Evolutionary conservation across 2,113 vertebrate species (phyloP).

Genomic region (Neofelis nebulosa): DNA sequence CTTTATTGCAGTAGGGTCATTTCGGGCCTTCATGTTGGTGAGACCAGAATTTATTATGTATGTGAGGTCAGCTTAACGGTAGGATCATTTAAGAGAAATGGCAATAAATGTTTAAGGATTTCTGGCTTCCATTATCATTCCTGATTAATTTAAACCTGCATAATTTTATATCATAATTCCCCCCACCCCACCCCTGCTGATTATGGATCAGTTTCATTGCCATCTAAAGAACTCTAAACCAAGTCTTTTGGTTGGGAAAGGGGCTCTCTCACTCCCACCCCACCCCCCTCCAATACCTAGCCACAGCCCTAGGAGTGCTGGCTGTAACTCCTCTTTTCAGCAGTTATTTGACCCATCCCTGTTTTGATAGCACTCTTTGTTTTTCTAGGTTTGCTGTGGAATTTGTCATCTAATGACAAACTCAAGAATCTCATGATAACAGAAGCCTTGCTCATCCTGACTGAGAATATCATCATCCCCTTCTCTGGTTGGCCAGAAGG

Average conservation of each 20-base stretch:
- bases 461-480: slow-evolving; percentile 90
- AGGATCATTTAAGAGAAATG: slow-evolving; percentile 8
- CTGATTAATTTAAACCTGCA: not conserved
- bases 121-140: not conserved
- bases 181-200: too few species aligned
- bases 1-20: not conserved
- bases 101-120: not conserved
- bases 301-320: not conserved
- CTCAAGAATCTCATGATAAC: slow-evolving; percentile 90
- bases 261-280: accelerated
- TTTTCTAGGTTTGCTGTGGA: slow-evolving; percentile 94
- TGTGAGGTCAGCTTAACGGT: not conserved
- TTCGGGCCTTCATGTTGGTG: not conserved
- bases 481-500: slow-evolving; percentile 93
- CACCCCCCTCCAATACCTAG: too few species aligned
- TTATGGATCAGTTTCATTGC: not conserved
- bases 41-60: not conserved
- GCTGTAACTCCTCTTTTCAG: not conserved
- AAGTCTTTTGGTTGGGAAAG: not conserved
- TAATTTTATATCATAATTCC: not conserved
- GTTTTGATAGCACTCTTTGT: slow-evolving; percentile 20
- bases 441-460: slow-evolving; percentile 86
- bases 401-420: slow-evolving; percentile 95
- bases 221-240: not conserved
- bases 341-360: not conserved